phyloP scores from a whole-genome alignment of 2,888 invertebrate species.

The Agrenia bidenticulata region DNA sequence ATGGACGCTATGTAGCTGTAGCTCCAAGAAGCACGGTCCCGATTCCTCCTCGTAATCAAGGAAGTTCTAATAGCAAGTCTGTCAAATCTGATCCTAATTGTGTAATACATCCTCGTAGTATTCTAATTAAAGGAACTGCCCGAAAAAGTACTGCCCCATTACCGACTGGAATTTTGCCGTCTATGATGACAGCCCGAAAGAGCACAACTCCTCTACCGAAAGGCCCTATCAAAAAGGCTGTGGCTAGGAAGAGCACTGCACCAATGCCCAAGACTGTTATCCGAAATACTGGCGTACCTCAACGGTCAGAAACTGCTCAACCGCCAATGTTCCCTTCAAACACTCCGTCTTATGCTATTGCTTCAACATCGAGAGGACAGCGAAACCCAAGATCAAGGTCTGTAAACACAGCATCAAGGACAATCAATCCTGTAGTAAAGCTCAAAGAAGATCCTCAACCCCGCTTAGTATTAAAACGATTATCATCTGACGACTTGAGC shows the following conservation, averaged over 20 bases:
- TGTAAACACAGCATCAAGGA: neutral
- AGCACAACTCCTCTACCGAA: neutral
- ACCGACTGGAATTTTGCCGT: neutral
- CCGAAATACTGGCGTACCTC: too few species aligned
- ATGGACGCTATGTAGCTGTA: constrained; percentile 6
- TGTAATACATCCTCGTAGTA: neutral
- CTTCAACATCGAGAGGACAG: neutral
- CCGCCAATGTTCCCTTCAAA: neutral
- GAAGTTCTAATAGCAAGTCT: neutral
- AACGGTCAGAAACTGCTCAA: neutral
- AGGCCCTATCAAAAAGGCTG: constrained; percentile 1
- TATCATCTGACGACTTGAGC: neutral
- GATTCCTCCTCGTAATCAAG: neutral
- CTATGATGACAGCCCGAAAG: neutral
- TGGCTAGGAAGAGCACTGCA: constrained; percentile 14
- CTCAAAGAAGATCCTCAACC: neutral
- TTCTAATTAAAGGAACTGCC: neutral
- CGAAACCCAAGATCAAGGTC: neutral
- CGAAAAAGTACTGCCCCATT: neutral
- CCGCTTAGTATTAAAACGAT: too few species aligned
- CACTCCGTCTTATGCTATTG: neutral
- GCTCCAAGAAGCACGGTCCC: constrained; percentile 2
- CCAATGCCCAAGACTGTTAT: neutral
- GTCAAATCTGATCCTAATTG: neutral
- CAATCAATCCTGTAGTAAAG: neutral